Evolutionary conservation across 2,888 invertebrate genomes (phyloP).

Genomic region (Griposia aprilina): DNA sequence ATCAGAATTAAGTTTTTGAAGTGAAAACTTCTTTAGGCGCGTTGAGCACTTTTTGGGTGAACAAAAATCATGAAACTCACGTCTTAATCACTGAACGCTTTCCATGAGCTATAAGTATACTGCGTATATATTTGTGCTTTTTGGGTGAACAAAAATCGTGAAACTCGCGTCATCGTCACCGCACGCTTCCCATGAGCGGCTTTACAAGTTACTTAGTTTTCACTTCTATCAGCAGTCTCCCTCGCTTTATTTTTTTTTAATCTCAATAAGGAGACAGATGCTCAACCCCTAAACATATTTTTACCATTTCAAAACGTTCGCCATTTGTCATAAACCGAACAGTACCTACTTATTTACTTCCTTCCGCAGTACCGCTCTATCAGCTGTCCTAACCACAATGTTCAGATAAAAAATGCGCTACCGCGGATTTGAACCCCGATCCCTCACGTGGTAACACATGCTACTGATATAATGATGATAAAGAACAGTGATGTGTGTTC

Average conservation of each 20-base stretch:
- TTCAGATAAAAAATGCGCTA: conserved; percentile 60
- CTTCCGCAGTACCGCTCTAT: conserved; percentile 50
- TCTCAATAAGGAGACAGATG: conserved; percentile 14
- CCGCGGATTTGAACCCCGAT: conserved; percentile 48
- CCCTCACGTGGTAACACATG: conserved; percentile 52
- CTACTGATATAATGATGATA: conserved; percentile 33
- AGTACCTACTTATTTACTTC: conserved; percentile 40
- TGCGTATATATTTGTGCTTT: too few relatives aligned
- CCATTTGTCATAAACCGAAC: conserved; percentile 49
- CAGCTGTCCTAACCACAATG: conserved; percentile 58
- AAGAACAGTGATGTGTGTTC: conserved; percentile 20
- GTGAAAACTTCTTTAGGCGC: too few relatives aligned
- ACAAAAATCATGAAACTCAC: too few relatives aligned
- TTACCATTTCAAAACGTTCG: conserved; percentile 12
- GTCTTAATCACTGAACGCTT: too few relatives aligned
- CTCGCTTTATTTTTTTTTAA: background rate
- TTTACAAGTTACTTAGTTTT: too few relatives aligned
- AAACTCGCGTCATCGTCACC: too few relatives aligned
- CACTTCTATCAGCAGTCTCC: too few relatives aligned
- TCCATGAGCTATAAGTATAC: too few relatives aligned
- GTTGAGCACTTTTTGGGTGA: too few relatives aligned
- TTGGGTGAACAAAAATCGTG: too few relatives aligned
- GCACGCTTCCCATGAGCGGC: too few relatives aligned
- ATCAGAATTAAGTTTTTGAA: too few relatives aligned
- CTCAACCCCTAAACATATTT: background rate